Evolutionary conservation across 1,140 invertebrate genomes (phyloP), one percentile per base, ranked within the genome.

Genomic region (Coelopa frigida): DNA sequence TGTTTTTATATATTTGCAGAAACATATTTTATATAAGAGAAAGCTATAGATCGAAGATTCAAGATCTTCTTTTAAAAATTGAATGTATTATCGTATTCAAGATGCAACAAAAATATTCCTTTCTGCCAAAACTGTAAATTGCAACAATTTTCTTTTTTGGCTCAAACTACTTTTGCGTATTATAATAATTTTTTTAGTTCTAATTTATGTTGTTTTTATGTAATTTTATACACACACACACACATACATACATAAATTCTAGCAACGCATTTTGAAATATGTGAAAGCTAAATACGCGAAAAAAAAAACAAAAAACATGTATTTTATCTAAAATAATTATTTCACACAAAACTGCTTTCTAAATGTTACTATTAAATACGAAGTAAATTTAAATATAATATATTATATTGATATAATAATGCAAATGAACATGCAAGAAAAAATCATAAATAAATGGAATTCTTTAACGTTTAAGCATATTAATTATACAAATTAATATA

Each of bases 351-450:
- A 42, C 40, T 42, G 40, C 40, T 42, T 42, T 42, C 40, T 42
- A 27, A 42, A 42, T 42, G 40, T 42, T 42, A 42, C 40, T 42
- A 42, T 42, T 42, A 29, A 24, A n/a, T n/a, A n/a, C n/a, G n/a
- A n/a, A n/a, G n/a, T n/a, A n/a, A n/a, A n/a, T n/a, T n/a, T n/a
- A n/a, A n/a, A n/a, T 42, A 42, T 42, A 29, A 42, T 42, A 29
- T 29, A 42, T 29, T 42, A 42, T 24, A 29, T 26, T 7, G 7
- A 29, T 29, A 42, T 26, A 42, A 6, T 22, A 42, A 42, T n/a
- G 8, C 32, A 29, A 42, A 42, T 29, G 21, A 29, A 38, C 5
- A 39, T 29, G 17, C 8, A 11, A 39, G 15, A 14, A n/a, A 39
- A 39, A 39, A 7, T n/a, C 22, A 24, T 23, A 23, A 42, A 20